Conservation (phyloP, 1,140 invertebrate genomes). For the Whitmania pigra region DNA sequence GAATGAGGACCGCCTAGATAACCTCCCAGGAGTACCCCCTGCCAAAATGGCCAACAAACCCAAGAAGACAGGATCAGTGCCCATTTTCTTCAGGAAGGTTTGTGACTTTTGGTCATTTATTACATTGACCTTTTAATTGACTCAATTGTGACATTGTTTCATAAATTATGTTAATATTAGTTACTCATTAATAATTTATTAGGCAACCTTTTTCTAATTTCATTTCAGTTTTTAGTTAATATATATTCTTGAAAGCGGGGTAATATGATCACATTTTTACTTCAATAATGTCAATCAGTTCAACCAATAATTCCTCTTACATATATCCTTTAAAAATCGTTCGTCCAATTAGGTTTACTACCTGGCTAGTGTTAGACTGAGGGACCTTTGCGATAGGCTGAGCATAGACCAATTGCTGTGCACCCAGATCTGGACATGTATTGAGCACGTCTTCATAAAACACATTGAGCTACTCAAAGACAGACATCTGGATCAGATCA, state of each 20-base stretch:
- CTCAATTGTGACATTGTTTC: no score
- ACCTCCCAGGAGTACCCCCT: constrained; percentile 8
- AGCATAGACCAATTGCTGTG: constrained; percentile 62
- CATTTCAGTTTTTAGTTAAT: background rate
- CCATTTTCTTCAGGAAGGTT: constrained; percentile 44
- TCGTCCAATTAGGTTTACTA: constrained; percentile 63
- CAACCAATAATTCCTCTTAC: no score
- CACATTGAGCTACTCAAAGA: constrained; percentile 59
- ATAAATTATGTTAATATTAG: no score
- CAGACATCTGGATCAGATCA: constrained; percentile 86
- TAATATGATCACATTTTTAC: background rate
- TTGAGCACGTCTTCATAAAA: constrained; percentile 76
- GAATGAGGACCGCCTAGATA: background rate
- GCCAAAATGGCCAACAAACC: constrained; percentile 29
- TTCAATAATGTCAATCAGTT: background rate
- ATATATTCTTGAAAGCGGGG: background rate
- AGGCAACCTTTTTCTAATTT: background rate
- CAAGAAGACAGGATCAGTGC: constrained; percentile 38
- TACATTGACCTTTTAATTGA: no score
- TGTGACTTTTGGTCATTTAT: background rate
- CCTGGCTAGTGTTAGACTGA: constrained; percentile 72
- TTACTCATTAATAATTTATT: background rate
- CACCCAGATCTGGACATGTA: constrained; percentile 81
- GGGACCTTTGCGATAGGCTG: constrained; percentile 72
- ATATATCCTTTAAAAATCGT: background rate